Evolutionary conservation across 2,797 vertebrate genomes (phyloP).

Genomic region (Loriculus beryllinus): DNA sequence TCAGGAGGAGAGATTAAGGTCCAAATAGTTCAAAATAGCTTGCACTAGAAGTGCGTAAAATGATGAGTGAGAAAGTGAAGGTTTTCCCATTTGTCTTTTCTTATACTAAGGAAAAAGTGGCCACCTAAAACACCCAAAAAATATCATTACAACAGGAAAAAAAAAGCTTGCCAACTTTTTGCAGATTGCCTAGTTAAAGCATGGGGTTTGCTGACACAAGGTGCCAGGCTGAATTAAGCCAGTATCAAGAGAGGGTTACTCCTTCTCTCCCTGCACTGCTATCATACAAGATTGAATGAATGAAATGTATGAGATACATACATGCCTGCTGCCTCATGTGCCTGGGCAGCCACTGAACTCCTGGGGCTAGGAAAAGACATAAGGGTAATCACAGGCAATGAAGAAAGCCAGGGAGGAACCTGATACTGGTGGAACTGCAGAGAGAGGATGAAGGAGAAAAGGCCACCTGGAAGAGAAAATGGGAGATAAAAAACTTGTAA

Average conservation of each 20-base stretch:
- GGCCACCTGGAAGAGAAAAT: not conserved
- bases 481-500: not conserved
- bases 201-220: not conserved
- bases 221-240: not conserved
- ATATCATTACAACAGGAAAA: not conserved
- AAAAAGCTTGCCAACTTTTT: not conserved
- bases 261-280: not conserved
- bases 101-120: not conserved
- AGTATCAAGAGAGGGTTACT: not conserved
- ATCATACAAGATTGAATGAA: not conserved
- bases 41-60: not conserved
- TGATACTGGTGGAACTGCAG: not conserved
- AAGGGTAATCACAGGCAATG: not conserved
- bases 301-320: not conserved
- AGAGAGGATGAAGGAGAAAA: not conserved
- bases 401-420: not conserved
- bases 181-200: not conserved
- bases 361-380: not conserved
- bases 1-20: constrained; percentile 3
- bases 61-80: not conserved
- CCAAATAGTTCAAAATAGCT: not conserved
- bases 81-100: not conserved
- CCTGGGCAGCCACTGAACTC: not conserved
- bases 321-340: rapidly evolving
- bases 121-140: not conserved